Percentiles rank a stretch among this genome's conserved stretches.
phyloP scores from a whole-genome alignment of 1,140 invertebrate species.

The Harlomillsia oculata region DNA sequence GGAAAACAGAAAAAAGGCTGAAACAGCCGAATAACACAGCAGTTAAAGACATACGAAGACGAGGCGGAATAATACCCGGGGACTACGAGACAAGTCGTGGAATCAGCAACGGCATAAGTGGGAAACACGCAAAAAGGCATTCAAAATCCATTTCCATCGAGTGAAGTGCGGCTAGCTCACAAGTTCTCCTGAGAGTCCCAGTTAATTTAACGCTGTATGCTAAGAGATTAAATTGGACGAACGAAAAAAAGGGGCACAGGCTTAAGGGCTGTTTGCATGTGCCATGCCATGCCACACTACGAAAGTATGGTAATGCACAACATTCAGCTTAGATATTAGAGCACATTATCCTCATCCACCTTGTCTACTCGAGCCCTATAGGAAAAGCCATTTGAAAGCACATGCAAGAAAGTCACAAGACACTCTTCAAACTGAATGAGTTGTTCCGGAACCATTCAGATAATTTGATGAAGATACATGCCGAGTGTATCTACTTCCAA shows the following conservation, averaged over 20 bases:
- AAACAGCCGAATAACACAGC: too few relatives aligned
- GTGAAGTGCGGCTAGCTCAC: constrained; percentile 5
- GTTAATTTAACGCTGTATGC: constrained; percentile 35
- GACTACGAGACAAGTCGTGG: constrained; percentile 1
- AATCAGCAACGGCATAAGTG: constrained; percentile 8
- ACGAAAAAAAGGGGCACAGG: constrained; percentile 1
- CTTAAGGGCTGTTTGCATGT: too few relatives aligned
- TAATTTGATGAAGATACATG: constrained; percentile 28
- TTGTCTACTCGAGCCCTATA: too few relatives aligned
- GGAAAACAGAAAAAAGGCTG: too few relatives aligned
- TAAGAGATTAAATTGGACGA: constrained; percentile 31
- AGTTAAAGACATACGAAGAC: too few relatives aligned
- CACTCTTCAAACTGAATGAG: constrained; percentile 20
- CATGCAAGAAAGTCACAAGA: too few relatives aligned
- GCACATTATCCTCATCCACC: too few relatives aligned
- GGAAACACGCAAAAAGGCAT: constrained; percentile 27
- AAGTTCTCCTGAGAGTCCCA: constrained; percentile 27
- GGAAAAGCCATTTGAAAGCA: too few relatives aligned
- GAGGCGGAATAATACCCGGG: too few relatives aligned
- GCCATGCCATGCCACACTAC: too few relatives aligned
- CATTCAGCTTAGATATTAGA: too few relatives aligned
- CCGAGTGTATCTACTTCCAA: constrained; percentile 1
- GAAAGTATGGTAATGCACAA: too few relatives aligned
- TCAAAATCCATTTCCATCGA: constrained; percentile 31
- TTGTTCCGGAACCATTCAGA: constrained; percentile 22